Base-by-base conservation (phyloP, 2,888 invertebrate genomes). In the Amphipyra berbera region DNA sequence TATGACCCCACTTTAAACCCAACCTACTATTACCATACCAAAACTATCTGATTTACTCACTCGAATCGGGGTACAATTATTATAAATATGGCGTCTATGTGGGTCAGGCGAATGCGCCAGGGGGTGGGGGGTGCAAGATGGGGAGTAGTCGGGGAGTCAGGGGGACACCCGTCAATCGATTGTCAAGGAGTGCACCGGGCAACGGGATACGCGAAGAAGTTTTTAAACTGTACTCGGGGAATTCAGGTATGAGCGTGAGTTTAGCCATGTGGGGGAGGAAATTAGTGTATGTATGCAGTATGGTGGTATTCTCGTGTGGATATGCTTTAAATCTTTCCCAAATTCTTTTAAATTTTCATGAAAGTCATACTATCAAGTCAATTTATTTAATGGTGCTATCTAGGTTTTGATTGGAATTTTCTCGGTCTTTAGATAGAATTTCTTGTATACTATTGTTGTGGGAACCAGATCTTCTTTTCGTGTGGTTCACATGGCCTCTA, bases 91-190 rank as follows among this genome's bases (percentile, higher is more conserved):
- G 89, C 90, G 82, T 82, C 90, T 83, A 94, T 93, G 90, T 94
- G 93, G 94, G 94, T 94, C 94, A 92, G 88, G 83, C 75, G 82
- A 78, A 83, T 84, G 85, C 85, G 79, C 82, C 62, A 79, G 82
- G 79, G 75, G 76, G 59, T 44, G 66, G 76, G 21, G 78, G 81
- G 77, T 76, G 79, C 68, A 72, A 71, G 66, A 67, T 59, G 64
- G 71, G 71, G 75, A 81, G 71, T 83, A 86, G 21, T 21, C 21
- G 30, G 72, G 67, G 73, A 68, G 78, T 30, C 27, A 55, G 84
- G 86, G 83, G 86, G 92, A 88, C 92, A 91, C 93, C 93, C 95
- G 95, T 95, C 95, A 95, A 95, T 95, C 95, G 95, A 95, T 95
- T 95, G 94, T 94, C 94, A 94, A 93, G 91, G 90, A 90, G 91